phyloP scores from a whole-genome alignment of 1,140 invertebrate genomes.

The Bicyclus anynana region DNA sequence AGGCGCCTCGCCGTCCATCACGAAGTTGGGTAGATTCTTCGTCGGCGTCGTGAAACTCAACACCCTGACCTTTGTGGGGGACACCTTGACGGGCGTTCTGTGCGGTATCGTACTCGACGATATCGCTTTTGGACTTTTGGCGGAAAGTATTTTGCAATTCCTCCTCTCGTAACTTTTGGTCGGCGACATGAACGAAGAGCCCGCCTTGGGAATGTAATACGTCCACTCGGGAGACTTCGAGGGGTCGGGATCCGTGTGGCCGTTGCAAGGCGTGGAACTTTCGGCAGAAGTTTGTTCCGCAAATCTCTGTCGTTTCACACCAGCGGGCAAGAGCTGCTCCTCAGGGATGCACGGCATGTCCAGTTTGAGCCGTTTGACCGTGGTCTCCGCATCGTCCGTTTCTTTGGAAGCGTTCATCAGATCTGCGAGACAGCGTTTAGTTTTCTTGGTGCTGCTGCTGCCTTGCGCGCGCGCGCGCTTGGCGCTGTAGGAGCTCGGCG shows the following conservation, averaged over 20 bases:
- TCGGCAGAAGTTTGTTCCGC: constrained; percentile 1
- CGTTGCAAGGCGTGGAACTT: background rate
- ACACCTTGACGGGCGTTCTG: constrained; percentile 35
- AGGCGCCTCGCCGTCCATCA: constrained; percentile 85
- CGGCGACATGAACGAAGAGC: constrained; percentile 53
- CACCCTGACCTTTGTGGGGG: constrained; percentile 43
- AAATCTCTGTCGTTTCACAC: constrained; percentile 32
- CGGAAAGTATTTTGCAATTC: constrained; percentile 39
- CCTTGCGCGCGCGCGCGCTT: constrained; percentile 26
- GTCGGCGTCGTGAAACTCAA: constrained; percentile 80
- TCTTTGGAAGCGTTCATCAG: constrained; percentile 46
- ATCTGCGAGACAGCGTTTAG: constrained; percentile 55
- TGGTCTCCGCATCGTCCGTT: constrained; percentile 30
- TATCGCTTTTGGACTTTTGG: constrained; percentile 35
- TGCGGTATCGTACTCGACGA: constrained; percentile 22
- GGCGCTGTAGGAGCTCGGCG: constrained; percentile 35
- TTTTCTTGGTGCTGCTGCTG: constrained; percentile 22
- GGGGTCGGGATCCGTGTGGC: background rate
- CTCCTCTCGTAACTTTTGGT: constrained; percentile 55
- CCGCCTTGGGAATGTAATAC: constrained; percentile 37
- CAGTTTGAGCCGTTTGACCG: constrained; percentile 36
- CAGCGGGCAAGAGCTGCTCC: constrained; percentile 20
- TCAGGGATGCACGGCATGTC: constrained; percentile 19
- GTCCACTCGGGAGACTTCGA: constrained; percentile 30
- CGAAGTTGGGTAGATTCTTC: constrained; percentile 86